Conservation (phyloP, 2,797 vertebrate species). For the Malacoraja senta region DNA sequence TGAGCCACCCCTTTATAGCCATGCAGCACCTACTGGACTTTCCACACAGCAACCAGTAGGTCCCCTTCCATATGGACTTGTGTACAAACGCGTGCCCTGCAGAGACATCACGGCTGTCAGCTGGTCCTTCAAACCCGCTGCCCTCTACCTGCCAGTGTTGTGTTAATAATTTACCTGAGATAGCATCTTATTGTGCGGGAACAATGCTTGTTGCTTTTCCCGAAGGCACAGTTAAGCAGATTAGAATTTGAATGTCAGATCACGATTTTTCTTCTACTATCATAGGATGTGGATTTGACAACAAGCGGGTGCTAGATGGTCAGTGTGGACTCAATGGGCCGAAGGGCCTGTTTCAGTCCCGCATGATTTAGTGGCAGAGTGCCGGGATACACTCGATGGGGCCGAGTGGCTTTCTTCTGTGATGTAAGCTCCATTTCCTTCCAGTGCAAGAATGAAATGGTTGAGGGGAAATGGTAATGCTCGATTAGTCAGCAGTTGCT, state of each 20-base stretch:
- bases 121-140: neutral
- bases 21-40: conserved; percentile 98
- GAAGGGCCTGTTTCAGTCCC: too few species aligned
- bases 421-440: too few species aligned
- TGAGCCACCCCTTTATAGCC: conserved; percentile 90
- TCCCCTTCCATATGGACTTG: neutral
- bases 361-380: too few species aligned
- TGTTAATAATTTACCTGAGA: neutral
- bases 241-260: neutral
- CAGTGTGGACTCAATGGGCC: too few species aligned
- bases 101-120: neutral
- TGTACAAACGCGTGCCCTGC: neutral
- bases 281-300: neutral
- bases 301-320: neutral
- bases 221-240: neutral
- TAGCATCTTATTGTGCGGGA: neutral
- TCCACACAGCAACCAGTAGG: conserved; percentile 95
- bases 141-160: neutral
- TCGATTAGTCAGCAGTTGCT: too few species aligned
- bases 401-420: too few species aligned
- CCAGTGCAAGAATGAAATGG: too few species aligned
- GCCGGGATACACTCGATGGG: too few species aligned
- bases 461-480: too few species aligned
- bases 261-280: neutral
- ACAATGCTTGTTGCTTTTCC: neutral